Conservation (phyloP, 2,797 vertebrate species). For the Apogon hyalosoma region DNA sequence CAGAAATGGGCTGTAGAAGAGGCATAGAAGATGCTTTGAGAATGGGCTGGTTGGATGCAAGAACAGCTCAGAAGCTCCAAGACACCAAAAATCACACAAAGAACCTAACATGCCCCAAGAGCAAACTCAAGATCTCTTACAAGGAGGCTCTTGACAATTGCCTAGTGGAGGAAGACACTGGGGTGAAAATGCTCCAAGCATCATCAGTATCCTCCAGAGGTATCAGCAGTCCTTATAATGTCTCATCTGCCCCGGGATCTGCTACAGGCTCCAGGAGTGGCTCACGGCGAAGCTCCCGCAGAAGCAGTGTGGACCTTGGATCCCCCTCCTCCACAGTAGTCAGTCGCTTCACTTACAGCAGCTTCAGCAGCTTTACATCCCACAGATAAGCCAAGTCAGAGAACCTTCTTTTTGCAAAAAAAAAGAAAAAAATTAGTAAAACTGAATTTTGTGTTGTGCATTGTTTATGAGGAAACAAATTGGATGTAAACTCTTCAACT, state of each 20-base stretch:
- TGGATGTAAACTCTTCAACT: neutral
- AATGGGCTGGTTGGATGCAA: constrained; percentile 89
- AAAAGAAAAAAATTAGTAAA: neutral
- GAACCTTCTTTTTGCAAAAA: constrained; percentile 17
- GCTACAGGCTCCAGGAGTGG: constrained; percentile 88
- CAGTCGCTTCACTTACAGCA: constrained; percentile 47
- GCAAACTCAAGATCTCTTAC: constrained; percentile 95
- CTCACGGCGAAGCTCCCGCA: constrained; percentile 82
- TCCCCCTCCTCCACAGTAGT: constrained; percentile 66
- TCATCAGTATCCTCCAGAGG: constrained; percentile 91
- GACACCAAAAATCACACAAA: constrained; percentile 89
- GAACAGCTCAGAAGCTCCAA: constrained; percentile 89
- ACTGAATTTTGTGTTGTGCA: neutral
- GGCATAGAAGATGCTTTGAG: constrained; percentile 89
- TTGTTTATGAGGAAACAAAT: constrained; percentile 12
- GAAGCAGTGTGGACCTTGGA: constrained; percentile 90
- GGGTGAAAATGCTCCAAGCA: constrained; percentile 92
- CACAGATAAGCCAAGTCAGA: constrained; percentile 40
- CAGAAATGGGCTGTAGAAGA: constrained; percentile 88
- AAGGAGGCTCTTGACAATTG: constrained; percentile 93
- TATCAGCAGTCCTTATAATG: constrained; percentile 94
- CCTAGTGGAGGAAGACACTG: constrained; percentile 91
- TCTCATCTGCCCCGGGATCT: constrained; percentile 90
- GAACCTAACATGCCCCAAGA: constrained; percentile 95
- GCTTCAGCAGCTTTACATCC: constrained; percentile 46